Evolutionary conservation across 2,888 invertebrate genomes (phyloP), one percentile per base, ranked within the genome.

Genomic region (Rotaria sp.): DNA sequence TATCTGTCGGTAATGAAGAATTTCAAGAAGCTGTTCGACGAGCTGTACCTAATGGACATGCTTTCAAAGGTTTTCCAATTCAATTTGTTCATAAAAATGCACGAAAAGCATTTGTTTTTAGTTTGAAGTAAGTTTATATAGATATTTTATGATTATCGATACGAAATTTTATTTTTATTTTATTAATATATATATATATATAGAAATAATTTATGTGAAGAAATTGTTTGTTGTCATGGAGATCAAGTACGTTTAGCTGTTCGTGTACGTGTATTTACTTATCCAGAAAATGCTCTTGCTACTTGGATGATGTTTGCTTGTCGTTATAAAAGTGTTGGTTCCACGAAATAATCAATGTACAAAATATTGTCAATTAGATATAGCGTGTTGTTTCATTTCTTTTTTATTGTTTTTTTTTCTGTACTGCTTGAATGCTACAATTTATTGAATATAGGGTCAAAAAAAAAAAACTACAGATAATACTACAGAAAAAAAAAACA

Each of bases 241-340:
- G 91, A 91, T 87, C 90, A 90, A 87, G 90, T 91, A 0, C 88
- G 90, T n/a, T 88, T 90, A 59, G 91, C 90, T 26, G 89, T 91
- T 10, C 88, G 91, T 57, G 91, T 91, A 8, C 88, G 89, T 74
- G 89, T 91, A 13, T 90, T 89, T 87, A 88, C 90, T 7, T 91
- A 91, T 87, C 91, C 91, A 18, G 91, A 91, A 86, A 89, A 89
- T 38, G 89, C 90, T 2, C 89, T 89, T 87, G 90, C 91, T 67
- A 90, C 90, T 2, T 91, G 91, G 91, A 88, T 91, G 24, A 91
- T 91, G 90, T 90, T 91, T 89, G 91, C 91, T 41, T 91, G 90
- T 87, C 90, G 90, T 88, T 91, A 90, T 88, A 90, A 90, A 87
- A 90, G 90, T 67, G 88, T 86, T 35, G 67, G 67, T 18, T 67